Conservation (phyloP, 2,113 vertebrate genomes). For the Lophotis ruficrista region DNA sequence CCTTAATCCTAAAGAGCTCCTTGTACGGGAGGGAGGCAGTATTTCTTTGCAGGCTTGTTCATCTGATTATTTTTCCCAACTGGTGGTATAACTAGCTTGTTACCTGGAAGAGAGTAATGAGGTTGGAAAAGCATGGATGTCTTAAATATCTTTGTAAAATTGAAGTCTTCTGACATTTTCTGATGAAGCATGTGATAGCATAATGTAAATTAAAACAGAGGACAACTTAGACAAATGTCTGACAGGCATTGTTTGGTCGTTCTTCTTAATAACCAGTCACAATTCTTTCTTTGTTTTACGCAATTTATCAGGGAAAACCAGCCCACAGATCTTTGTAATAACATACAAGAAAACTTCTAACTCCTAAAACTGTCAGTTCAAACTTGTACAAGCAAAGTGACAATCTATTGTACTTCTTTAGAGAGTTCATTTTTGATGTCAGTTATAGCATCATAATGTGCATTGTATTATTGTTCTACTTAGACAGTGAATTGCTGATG, state of each 20-base stretch:
- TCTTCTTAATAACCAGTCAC: not conserved
- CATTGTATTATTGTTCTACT: constrained; percentile 43
- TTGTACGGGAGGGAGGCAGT: not conserved
- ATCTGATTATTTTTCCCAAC: not conserved
- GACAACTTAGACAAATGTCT: not conserved
- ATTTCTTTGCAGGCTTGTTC: not conserved
- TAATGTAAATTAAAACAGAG: not conserved
- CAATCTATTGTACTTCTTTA: constrained; percentile 42
- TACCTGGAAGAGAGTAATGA: not conserved
- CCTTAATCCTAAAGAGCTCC: not conserved
- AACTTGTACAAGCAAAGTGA: constrained; percentile 31
- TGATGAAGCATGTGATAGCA: not conserved
- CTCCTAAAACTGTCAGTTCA: not conserved
- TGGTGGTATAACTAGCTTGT: not conserved
- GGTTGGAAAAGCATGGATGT: not conserved
- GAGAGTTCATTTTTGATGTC: constrained; percentile 60
- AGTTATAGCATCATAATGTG: constrained; percentile 27
- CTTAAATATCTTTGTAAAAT: not conserved
- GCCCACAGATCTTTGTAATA: not conserved
- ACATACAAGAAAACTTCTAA: not conserved
- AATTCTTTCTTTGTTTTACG: not conserved
- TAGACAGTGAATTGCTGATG: constrained; percentile 52
- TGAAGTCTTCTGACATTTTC: not conserved
- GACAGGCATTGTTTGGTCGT: not conserved
- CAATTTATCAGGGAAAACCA: not conserved